Base-by-base conservation (phyloP, 2,113 vertebrate species). In the Eulemur rufifrons region DNA sequence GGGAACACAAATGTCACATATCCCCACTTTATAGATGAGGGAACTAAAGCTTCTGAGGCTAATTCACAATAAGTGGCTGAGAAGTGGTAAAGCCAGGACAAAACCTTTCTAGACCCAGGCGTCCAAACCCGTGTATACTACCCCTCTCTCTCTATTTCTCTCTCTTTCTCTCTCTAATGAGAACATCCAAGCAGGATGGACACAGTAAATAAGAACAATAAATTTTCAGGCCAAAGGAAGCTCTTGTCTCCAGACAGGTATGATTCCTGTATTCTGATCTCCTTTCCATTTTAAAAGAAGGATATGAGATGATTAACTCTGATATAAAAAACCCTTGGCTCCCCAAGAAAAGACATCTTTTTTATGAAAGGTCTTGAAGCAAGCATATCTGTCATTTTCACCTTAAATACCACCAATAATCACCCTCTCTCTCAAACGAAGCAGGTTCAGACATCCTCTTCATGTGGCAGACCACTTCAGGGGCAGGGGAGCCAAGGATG, bases 401-500 rank as follows among this genome's bases (percentile, higher is more conserved):
- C 23, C 61, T 73, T 82, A 63, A 50, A 54, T 45, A 14, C 32
- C 18, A 45, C 34, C 66, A 39, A 3, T 37, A 34, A 17, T n/a
- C 61, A 29, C 20, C 50, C 2, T n/a, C 2, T 66, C 10, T 71
- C 15, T 45, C 59, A 10, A 37, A 10, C 4, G 8, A n/a, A 42
- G 54, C 1, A 3, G 45, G 5, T 21, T 2, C 5, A 17, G 47
- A 1, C 21, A 14, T 2, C 71, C 5, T 66, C 15, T 63, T 88
- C 12, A 12, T 0, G 8, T 27, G 23, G 11, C 37, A 52, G 12
- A 21, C 21, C 9, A 15, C 5, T 13, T 10, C 5, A 8, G 47
- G 14, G 20, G 8, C 13, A 3, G 45, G 2, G 11, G 11, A 20
- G 76, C 5, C 32, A 4, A 2, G 52, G 9, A 4, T 14, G 6